These are phyloP conservation scores for Telmatherina bonti DNA, from an alignment of 2,797 vertebrate genomes.

Conservation along the genomic window DNA sequence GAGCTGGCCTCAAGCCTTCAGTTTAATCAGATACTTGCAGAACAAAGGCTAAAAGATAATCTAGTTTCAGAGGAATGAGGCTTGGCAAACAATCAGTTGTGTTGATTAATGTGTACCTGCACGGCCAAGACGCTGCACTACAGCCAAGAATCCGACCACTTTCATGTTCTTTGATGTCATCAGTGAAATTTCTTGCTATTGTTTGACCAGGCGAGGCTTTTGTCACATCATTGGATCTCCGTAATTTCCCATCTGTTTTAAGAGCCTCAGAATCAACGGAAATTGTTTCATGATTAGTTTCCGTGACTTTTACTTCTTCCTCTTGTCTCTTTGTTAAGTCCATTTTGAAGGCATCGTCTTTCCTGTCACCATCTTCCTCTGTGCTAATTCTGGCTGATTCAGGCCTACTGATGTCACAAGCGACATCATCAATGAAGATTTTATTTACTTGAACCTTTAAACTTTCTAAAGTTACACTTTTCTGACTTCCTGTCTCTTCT, in stretches of 20 bases:
- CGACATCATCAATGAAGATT: background rate
- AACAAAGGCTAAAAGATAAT: background rate
- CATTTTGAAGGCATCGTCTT: background rate
- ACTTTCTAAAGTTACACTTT: background rate
- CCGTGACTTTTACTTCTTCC: slow-evolving; percentile 5
- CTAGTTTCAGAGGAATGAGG: background rate
- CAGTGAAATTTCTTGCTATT: background rate
- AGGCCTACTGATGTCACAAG: background rate
- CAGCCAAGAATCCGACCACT: background rate
- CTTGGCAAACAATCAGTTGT: background rate
- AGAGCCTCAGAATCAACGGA: background rate
- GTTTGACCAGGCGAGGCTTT: background rate
- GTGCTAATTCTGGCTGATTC: background rate
- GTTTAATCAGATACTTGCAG: background rate
- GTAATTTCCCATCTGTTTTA: background rate
- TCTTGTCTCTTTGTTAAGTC: background rate
- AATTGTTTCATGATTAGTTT: background rate
- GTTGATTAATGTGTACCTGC: slow-evolving; percentile 46
- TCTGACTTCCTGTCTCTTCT: background rate
- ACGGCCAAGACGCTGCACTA: slow-evolving; percentile 1
- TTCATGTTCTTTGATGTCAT: background rate
- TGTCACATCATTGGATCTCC: slow-evolving; percentile 8
- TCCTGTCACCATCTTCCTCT: background rate
- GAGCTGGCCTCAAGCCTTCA: background rate
- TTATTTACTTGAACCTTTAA: background rate